phyloP scores from a whole-genome alignment of 2,888 invertebrate species.

The Brenthis hecate region DNA sequence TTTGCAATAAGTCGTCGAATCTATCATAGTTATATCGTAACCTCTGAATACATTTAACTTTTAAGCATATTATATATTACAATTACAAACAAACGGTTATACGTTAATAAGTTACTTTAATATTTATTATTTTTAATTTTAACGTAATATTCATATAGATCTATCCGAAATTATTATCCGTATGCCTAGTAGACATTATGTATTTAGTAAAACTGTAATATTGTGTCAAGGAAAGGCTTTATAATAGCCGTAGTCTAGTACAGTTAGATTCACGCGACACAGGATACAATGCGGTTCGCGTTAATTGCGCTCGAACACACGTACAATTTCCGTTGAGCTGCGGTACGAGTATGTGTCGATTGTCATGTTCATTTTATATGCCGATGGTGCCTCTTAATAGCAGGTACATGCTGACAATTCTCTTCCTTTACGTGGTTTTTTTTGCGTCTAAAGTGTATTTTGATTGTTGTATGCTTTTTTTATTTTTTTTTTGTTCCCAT shows the following conservation, averaged over 20 bases:
- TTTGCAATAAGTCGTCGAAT: background rate
- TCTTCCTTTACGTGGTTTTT: constrained; percentile 7
- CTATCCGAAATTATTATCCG: too few species aligned
- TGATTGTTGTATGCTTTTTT: background rate
- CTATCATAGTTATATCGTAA: too few species aligned
- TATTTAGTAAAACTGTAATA: too few species aligned
- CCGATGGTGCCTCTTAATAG: constrained; percentile 31
- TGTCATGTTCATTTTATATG: constrained; percentile 22
- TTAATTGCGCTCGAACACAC: constrained; percentile 56
- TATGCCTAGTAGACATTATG: too few species aligned
- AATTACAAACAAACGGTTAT: too few species aligned
- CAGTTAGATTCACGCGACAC: constrained; percentile 51
- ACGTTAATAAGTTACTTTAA: too few species aligned
- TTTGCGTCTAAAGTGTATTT: background rate
- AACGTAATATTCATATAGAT: too few species aligned
- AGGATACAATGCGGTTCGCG: constrained; percentile 61
- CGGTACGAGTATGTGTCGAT: constrained; percentile 35
- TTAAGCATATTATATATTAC: too few species aligned
- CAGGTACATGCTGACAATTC: constrained; percentile 31
- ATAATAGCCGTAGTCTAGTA: constrained; percentile 33
- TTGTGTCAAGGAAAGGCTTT: background rate
- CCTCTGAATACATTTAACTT: too few species aligned
- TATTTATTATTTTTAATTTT: too few species aligned
- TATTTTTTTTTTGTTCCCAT: background rate
- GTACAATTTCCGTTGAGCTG: constrained; percentile 55